phyloP scores from a whole-genome alignment of 2,113 vertebrate species.

The Rhinopomastus cyanomelas region DNA sequence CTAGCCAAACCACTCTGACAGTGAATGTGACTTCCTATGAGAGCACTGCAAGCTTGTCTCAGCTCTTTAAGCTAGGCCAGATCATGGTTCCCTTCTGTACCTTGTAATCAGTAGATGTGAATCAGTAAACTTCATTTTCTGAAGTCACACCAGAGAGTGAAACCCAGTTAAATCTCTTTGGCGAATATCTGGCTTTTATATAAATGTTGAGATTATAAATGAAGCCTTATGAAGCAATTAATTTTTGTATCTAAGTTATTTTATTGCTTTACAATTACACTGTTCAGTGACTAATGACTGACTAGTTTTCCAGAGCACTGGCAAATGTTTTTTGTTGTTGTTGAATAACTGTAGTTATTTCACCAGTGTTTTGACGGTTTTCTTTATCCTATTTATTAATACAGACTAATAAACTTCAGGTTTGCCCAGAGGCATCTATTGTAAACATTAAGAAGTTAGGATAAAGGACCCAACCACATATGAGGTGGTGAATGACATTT shows the following conservation, averaged over 20 bases:
- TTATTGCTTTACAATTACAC: slow-evolving; percentile 6
- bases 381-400: slow-evolving; percentile 48
- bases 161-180: background rate
- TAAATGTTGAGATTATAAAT: slow-evolving; percentile 16
- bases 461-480: background rate
- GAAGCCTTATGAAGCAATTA: slow-evolving; percentile 28
- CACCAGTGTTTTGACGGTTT: slow-evolving; percentile 22
- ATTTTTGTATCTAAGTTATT: slow-evolving; percentile 4
- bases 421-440: slow-evolving; percentile 16
- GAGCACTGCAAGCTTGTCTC: background rate
- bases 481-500: background rate
- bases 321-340: slow-evolving; percentile 32
- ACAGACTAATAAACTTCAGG: too few relatives aligned
- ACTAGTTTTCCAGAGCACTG: slow-evolving; percentile 29
- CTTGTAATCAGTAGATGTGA: background rate
- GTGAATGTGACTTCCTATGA: background rate
- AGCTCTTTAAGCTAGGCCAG: background rate
- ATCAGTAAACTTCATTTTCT: slow-evolving; percentile 9
- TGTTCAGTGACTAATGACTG: slow-evolving; percentile 30
- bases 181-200: slow-evolving; percentile 36
- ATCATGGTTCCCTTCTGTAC: background rate
- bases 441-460: slow-evolving; percentile 17
- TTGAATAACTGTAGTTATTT: slow-evolving; percentile 32
- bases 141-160: background rate
- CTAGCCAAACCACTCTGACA: background rate